Evolutionary conservation across 1,140 invertebrate species (phyloP).

Genomic region (Hesperophylax magnus): DNA sequence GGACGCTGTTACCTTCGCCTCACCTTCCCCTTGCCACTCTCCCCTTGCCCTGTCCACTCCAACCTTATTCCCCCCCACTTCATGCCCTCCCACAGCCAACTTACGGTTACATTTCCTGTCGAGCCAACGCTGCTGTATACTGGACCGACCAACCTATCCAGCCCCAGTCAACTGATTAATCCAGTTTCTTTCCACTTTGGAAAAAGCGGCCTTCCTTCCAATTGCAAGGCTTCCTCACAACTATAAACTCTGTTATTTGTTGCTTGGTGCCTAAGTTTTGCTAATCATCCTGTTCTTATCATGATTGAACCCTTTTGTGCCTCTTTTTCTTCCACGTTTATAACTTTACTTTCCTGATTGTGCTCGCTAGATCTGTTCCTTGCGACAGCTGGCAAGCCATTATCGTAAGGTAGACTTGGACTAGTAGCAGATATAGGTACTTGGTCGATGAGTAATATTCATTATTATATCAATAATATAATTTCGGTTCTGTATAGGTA

Average conservation of each 20-base stretch:
- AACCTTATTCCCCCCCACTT: neutral
- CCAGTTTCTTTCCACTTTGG: neutral
- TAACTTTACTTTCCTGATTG: too few relatives aligned
- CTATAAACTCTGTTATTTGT: neutral
- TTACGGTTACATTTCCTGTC: constrained; percentile 28
- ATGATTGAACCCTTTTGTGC: neutral
- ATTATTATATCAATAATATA: too few relatives aligned
- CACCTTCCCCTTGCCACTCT: neutral
- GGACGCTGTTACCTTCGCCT: neutral
- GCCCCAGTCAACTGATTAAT: too few relatives aligned
- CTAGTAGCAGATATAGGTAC: too few relatives aligned
- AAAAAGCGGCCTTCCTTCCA: neutral
- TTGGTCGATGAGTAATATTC: too few relatives aligned
- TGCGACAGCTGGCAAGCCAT: too few relatives aligned
- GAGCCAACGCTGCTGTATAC: neutral
- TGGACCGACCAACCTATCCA: too few relatives aligned
- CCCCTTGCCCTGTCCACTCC: neutral
- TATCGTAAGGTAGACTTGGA: too few relatives aligned
- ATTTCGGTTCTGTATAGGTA: too few relatives aligned
- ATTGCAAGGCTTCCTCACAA: neutral
- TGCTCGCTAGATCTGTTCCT: too few relatives aligned
- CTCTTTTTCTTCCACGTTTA: neutral
- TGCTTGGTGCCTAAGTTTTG: neutral
- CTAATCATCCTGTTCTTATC: neutral
- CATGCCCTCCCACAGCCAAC: neutral